Evolutionary conservation across 2,797 vertebrate species (phyloP).

Genomic region (Salarias fasciatus): DNA sequence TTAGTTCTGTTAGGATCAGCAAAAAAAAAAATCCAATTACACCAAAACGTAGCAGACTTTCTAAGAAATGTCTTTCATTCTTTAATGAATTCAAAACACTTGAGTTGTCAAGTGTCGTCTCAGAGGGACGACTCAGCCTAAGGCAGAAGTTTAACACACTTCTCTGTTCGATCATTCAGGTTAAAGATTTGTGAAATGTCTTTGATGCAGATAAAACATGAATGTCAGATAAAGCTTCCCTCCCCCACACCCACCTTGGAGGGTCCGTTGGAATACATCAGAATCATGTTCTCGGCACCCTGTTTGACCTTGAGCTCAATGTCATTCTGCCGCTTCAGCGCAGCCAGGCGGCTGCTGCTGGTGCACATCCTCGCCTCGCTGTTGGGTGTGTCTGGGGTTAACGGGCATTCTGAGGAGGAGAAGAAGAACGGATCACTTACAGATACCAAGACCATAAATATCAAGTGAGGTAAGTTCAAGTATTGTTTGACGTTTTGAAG

Average conservation of each 20-base stretch:
- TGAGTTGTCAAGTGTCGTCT: no score
- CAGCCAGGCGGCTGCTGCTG: slow-evolving; percentile 90
- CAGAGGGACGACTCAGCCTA: no score
- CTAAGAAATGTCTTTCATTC: no score
- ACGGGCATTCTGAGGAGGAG: slow-evolving; percentile 87
- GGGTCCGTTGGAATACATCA: slow-evolving; percentile 96
- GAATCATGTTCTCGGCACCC: slow-evolving; percentile 98
- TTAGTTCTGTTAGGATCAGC: no score
- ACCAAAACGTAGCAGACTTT: no score
- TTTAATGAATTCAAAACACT: no score
- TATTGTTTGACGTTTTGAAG: slow-evolving; percentile 46
- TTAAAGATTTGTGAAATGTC: no score
- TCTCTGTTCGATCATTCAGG: no score
- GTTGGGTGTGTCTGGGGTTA: slow-evolving; percentile 94
- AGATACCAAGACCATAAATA: no score
- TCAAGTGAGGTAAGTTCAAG: slow-evolving; percentile 9
- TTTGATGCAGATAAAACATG: no score
- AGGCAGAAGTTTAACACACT: no score
- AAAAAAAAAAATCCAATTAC: no score
- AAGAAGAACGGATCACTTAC: slow-evolving; percentile 3
- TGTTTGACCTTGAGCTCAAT: slow-evolving; percentile 98
- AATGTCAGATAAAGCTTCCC: background rate
- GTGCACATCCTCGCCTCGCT: slow-evolving; percentile 89
- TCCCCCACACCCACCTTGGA: slow-evolving; percentile 86
- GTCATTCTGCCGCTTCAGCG: slow-evolving; percentile 94